Conservation (phyloP, 2,113 vertebrate species). For the Scomber japonicus region DNA sequence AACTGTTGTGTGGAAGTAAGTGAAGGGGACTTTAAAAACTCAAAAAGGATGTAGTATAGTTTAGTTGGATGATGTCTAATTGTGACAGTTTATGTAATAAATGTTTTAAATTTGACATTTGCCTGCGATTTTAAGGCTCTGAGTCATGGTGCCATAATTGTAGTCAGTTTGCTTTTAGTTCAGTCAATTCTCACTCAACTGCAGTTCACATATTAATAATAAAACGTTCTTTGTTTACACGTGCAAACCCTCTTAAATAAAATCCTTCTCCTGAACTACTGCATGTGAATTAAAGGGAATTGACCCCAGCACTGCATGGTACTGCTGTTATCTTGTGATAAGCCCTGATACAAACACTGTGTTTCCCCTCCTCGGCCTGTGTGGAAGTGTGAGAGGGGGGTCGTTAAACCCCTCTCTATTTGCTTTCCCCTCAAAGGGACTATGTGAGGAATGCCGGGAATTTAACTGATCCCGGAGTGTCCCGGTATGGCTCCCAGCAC, state of each 20-base stretch:
- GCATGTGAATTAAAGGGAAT: constrained; percentile 46
- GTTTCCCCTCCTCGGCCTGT: constrained; percentile 57
- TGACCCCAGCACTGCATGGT: constrained; percentile 62
- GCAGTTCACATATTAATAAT: constrained; percentile 22
- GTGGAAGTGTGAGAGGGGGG: constrained; percentile 59
- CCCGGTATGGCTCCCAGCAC: constrained; percentile 69
- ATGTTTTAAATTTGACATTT: too few relatives aligned
- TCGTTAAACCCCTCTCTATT: constrained; percentile 74
- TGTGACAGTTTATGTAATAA: too few relatives aligned
- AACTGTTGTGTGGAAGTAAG: too few relatives aligned
- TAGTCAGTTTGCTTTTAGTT: background rate
- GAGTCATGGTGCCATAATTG: too few relatives aligned
- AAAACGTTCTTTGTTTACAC: constrained; percentile 24
- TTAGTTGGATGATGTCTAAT: too few relatives aligned
- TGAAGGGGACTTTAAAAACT: too few relatives aligned
- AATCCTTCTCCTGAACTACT: constrained; percentile 38
- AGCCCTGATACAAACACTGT: constrained; percentile 55
- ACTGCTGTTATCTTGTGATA: constrained; percentile 74
- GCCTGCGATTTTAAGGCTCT: too few relatives aligned
- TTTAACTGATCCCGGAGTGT: constrained; percentile 76
- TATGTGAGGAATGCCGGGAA: constrained; percentile 80
- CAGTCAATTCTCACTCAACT: background rate
- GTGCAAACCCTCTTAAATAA: constrained; percentile 28
- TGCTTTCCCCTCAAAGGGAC: constrained; percentile 80
- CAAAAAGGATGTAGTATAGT: too few relatives aligned